Evolutionary conservation across 2,113 vertebrate species (phyloP).

Genomic region (Phalacrocorax brasilianus): DNA sequence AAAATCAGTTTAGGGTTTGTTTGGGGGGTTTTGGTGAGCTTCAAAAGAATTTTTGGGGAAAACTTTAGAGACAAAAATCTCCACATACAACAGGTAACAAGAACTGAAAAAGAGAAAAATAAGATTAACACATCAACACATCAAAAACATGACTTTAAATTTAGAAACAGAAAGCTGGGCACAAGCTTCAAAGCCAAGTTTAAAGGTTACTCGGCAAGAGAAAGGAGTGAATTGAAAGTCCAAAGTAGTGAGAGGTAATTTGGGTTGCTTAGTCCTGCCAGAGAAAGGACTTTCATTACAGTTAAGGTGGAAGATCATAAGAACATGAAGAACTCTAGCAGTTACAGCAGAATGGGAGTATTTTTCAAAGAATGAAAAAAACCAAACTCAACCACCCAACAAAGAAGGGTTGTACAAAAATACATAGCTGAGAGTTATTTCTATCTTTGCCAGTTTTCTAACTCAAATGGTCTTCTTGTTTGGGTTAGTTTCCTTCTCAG

Average conservation of each 20-base stretch:
- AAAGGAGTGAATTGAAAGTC: neutral
- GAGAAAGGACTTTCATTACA: neutral
- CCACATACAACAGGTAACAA: neutral
- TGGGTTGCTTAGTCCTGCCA: neutral
- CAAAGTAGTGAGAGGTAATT: neutral
- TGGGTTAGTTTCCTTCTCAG: neutral
- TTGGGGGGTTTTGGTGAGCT: neutral
- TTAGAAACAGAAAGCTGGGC: slow-evolving; percentile 4
- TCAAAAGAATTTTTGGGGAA: neutral
- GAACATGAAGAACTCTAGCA: neutral
- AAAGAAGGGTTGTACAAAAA: neutral
- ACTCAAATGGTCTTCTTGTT: neutral
- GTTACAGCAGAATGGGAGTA: neutral
- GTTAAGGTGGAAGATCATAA: neutral
- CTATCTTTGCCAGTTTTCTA: neutral
- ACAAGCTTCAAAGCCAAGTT: slow-evolving; percentile 5
- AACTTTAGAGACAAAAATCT: neutral
- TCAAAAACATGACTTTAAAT: neutral
- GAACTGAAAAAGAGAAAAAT: neutral
- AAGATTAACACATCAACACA: neutral
- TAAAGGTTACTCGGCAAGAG: neutral
- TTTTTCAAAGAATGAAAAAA: neutral
- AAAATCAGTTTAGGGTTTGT: neutral
- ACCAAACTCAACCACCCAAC: neutral
- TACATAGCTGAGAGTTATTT: neutral